Percentiles rank a stretch among this genome's conserved stretches.
These are phyloP conservation scores for Corvus cornix DNA, from an alignment of 2,113 vertebrate genomes.

Conservation along the genomic window DNA sequence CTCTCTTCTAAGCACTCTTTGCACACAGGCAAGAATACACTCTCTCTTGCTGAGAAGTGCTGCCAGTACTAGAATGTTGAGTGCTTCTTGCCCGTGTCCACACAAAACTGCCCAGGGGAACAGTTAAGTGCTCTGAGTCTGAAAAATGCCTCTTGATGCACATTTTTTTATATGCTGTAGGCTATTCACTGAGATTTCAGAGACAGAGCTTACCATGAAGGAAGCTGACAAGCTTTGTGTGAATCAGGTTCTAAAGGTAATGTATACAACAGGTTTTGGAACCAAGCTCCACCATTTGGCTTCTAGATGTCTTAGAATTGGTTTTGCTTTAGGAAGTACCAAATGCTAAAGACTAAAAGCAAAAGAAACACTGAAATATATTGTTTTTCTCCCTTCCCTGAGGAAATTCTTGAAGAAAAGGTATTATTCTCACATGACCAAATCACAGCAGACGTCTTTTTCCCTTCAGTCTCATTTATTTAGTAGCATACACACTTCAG, in stretches of 20 bases:
- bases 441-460: neutral
- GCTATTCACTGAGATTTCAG: neutral
- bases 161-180: neutral
- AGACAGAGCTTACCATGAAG: neutral
- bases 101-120: neutral
- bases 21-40: neutral
- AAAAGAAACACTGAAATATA: neutral
- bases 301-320: neutral
- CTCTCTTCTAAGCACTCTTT: neutral
- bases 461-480: conserved; percentile 65
- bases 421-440: neutral
- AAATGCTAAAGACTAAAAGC: neutral
- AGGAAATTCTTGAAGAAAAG: neutral
- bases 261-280: rapidly evolving
- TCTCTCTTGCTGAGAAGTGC: neutral
- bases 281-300: neutral
- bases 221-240: neutral
- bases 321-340: neutral
- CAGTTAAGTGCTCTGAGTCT: neutral
- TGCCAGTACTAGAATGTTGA: neutral
- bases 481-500: conserved; percentile 60
- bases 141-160: neutral
- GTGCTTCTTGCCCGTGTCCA: neutral
- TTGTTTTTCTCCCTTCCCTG: neutral
- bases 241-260: neutral